Evolutionary conservation across 2,113 vertebrate genomes (phyloP).

Genomic region (Phyllostomus hastatus): DNA sequence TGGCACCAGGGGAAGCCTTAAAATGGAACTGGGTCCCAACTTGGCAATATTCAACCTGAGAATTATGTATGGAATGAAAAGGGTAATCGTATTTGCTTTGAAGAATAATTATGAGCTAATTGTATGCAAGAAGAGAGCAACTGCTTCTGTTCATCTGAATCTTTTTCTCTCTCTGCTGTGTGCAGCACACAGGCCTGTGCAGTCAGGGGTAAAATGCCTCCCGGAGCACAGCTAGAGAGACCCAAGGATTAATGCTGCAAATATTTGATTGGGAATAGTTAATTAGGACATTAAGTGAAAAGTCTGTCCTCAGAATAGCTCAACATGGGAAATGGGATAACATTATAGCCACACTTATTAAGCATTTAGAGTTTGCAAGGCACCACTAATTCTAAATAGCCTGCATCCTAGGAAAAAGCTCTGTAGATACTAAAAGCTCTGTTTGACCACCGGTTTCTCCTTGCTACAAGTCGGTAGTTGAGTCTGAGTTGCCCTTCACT

Average conservation of each 20-base stretch:
- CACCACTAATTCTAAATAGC: not conserved
- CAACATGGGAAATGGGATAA: constrained; percentile 2
- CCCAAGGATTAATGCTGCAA: not conserved
- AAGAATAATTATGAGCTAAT: constrained; percentile 52
- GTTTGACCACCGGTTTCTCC: not conserved
- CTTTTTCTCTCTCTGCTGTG: not conserved
- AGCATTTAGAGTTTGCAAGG: not conserved
- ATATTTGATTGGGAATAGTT: not conserved
- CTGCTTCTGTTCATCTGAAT: not conserved
- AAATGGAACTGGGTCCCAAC: constrained; percentile 31
- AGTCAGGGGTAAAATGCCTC: not conserved
- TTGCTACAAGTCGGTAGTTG: not conserved
- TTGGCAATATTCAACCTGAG: constrained; percentile 42
- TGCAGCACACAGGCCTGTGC: not conserved
- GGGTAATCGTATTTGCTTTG: constrained; percentile 57
- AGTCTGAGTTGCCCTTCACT: not conserved
- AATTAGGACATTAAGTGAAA: constrained; percentile 30
- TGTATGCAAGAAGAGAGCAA: not conserved
- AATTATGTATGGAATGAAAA: constrained; percentile 60
- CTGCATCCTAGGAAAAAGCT: not conserved
- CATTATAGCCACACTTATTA: not conserved
- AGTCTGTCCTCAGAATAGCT: constrained; percentile 19
- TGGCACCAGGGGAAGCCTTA: constrained; percentile 49
- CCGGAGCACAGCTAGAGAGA: not conserved
- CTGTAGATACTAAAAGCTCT: not conserved